Conservation (phyloP, 2,113 vertebrate species). For the Heliornis fulica region DNA sequence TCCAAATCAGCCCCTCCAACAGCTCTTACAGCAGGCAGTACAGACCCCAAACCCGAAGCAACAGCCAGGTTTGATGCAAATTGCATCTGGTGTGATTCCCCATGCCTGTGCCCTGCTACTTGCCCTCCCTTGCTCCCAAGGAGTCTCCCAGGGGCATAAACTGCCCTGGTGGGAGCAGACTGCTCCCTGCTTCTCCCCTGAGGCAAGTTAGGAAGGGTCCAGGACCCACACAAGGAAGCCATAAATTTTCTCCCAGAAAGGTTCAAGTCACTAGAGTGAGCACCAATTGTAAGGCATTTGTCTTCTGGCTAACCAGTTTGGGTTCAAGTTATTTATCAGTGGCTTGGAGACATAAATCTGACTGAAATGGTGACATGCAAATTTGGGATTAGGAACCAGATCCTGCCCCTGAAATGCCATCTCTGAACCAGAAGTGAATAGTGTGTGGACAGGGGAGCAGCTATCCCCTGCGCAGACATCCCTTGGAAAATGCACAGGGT, state of each 20-base stretch:
- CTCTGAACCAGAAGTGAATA: background rate
- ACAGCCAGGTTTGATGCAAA: background rate
- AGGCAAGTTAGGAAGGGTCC: background rate
- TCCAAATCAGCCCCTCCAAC: background rate
- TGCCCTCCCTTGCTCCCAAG: background rate
- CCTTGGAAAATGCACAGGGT: background rate
- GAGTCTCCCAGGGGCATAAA: background rate
- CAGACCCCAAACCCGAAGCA: background rate
- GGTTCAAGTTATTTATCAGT: background rate
- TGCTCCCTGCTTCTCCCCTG: background rate
- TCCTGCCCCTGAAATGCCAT: background rate
- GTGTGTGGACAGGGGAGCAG: background rate
- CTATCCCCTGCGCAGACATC: background rate
- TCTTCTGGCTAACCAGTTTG: background rate
- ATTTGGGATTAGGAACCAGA: background rate
- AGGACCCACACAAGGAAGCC: background rate
- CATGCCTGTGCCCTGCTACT: background rate
- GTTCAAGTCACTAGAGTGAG: background rate
- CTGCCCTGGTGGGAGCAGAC: background rate
- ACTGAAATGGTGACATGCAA: background rate
- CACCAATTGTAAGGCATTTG: background rate
- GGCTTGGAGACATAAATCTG: background rate
- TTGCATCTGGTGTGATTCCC: background rate
- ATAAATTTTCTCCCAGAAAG: background rate
- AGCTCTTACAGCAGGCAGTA: background rate